Percentiles rank a stretch among this genome's conserved stretches.
phyloP scores from a whole-genome alignment of 2,113 vertebrate genomes.

The Laterallus jamaicensis region DNA sequence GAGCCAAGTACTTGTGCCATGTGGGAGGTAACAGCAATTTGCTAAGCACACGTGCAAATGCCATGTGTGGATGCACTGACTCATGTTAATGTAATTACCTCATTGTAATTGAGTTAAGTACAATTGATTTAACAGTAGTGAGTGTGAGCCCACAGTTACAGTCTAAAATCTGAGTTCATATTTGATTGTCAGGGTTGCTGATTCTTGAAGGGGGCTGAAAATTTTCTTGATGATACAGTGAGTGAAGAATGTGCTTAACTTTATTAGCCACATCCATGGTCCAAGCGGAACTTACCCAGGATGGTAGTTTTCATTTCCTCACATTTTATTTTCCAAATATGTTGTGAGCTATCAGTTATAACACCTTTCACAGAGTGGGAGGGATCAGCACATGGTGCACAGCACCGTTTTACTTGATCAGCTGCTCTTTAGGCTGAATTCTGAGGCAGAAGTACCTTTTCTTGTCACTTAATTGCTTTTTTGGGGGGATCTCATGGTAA shows the following conservation, averaged over 20 bases:
- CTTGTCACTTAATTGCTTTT: neutral
- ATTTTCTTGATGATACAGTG: neutral
- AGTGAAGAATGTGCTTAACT: neutral
- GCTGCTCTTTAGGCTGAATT: neutral
- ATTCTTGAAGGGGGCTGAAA: neutral
- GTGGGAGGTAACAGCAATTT: slow-evolving; percentile 54
- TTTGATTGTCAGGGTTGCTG: slow-evolving; percentile 18
- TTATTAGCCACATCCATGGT: neutral
- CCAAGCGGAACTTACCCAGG: neutral
- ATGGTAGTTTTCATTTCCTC: neutral
- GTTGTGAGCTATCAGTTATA: accelerated
- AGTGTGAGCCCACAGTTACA: slow-evolving; percentile 54
- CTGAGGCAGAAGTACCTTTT: neutral
- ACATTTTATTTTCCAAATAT: neutral
- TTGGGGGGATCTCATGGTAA: neutral
- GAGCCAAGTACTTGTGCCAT: slow-evolving; percentile 25
- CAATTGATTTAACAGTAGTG: slow-evolving; percentile 65
- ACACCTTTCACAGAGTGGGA: neutral
- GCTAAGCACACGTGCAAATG: slow-evolving; percentile 51
- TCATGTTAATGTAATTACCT: slow-evolving; percentile 70
- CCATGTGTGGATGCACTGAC: slow-evolving; percentile 68
- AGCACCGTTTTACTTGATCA: neutral
- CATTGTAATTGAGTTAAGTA: slow-evolving; percentile 67
- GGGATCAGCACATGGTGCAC: neutral
- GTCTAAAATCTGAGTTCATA: neutral